These are phyloP conservation scores for Drosophila ananassae DNA, from an alignment of 1,140 invertebrate genomes.

Conservation along the genomic window DNA sequence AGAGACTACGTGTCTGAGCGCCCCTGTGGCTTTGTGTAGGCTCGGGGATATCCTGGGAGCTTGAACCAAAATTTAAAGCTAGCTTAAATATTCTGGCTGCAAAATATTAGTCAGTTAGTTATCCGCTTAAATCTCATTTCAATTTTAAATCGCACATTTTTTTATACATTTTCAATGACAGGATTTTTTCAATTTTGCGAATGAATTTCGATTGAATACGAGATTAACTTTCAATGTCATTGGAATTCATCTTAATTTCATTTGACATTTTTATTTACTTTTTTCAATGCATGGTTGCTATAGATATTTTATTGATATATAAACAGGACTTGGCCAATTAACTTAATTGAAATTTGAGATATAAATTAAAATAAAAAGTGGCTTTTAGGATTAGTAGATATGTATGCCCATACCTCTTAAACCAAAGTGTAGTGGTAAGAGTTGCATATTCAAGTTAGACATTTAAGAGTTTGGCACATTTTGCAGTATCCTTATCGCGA, in stretches of 20 bases:
- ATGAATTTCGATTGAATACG: not conserved
- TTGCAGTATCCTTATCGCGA: not conserved
- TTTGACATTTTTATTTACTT: not conserved
- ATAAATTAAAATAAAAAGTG: not conserved
- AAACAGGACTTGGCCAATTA: not conserved
- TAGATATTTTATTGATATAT: not conserved
- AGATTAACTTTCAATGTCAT: constrained; percentile 1
- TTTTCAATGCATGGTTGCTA: not conserved
- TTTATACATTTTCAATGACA: not conserved
- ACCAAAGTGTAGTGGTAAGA: not conserved
- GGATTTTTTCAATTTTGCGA: not conserved
- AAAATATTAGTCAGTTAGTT: not conserved
- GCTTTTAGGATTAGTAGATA: not conserved
- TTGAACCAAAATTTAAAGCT: constrained; percentile 1
- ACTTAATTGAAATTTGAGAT: not conserved
- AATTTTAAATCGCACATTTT: not conserved
- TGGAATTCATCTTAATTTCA: not conserved
- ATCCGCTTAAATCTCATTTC: not conserved
- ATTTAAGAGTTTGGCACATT: not conserved
- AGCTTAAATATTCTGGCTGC: not conserved
- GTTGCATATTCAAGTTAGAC: not conserved
- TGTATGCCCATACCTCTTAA: not conserved
- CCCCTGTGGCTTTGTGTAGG: constrained; percentile 8
- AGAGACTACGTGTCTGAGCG: constrained; percentile 25
- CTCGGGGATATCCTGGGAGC: constrained; percentile 6